phyloP scores from a whole-genome alignment of 2,113 vertebrate genomes.

The Heloderma charlesbogerti region DNA sequence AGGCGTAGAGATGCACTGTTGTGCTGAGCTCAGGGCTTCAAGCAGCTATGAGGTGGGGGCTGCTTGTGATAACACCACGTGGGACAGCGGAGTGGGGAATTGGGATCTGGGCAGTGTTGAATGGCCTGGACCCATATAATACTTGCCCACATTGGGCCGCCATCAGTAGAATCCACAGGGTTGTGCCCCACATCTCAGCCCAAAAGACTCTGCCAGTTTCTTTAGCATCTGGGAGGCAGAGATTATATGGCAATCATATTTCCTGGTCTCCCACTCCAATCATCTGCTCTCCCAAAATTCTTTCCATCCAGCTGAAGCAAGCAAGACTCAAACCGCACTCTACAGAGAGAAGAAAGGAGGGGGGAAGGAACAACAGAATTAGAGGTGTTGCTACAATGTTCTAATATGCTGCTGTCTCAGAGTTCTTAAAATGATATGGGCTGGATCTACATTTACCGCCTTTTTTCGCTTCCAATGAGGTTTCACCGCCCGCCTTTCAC shows the following conservation, averaged over 20 bases:
- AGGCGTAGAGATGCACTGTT: background rate
- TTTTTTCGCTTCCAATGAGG: too few relatives aligned
- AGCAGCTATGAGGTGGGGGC: background rate
- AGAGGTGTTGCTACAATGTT: background rate
- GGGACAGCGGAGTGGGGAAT: background rate
- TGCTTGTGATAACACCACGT: background rate
- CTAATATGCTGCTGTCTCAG: background rate
- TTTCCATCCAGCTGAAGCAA: background rate
- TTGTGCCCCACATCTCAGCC: background rate
- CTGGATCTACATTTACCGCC: too few relatives aligned
- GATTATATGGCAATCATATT: background rate
- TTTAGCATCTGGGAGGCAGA: background rate
- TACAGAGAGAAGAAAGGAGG: background rate
- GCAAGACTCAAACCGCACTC: background rate
- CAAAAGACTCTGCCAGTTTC: background rate
- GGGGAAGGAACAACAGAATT: background rate
- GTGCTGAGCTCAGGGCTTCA: too few relatives aligned
- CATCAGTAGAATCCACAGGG: background rate
- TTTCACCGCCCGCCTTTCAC: too few relatives aligned
- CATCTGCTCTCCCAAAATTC: background rate
- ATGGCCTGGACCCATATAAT: background rate
- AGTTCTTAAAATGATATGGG: background rate
- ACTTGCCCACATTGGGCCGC: background rate
- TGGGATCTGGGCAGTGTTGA: background rate
- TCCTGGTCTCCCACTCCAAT: background rate